A percentile compares a stretch with the other conserved stretches of the same genome.
Evolutionary conservation across 1,140 invertebrate species (phyloP).

Genomic region (Odontomachus brunneus): DNA sequence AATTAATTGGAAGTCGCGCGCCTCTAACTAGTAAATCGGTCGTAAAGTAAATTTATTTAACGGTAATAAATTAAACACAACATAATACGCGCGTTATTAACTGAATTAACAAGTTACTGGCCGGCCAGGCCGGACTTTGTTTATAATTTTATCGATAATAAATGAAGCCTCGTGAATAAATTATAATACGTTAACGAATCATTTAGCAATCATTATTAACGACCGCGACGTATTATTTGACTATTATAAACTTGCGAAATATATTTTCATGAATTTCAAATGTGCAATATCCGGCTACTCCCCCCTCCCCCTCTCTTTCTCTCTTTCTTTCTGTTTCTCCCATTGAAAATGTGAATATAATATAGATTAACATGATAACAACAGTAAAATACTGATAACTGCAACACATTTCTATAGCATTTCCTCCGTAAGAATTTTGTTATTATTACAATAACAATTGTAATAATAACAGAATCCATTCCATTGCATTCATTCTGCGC

Average conservation of each 20-base stretch:
- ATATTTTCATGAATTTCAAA: constrained; percentile 54
- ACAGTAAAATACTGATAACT: constrained; percentile 34
- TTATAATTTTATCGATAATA: constrained; percentile 55
- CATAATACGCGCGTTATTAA: constrained; percentile 39
- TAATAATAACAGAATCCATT: neutral
- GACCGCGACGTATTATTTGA: constrained; percentile 22
- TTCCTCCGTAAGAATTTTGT: neutral
- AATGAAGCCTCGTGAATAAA: constrained; percentile 49
- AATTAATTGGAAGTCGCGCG: constrained; percentile 50
- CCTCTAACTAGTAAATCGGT: constrained; percentile 38
- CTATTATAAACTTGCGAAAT: constrained; percentile 37
- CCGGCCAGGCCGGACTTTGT: constrained; percentile 31
- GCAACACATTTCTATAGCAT: no score
- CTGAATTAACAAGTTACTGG: constrained; percentile 43
- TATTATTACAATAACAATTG: neutral
- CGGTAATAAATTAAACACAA: constrained; percentile 42
- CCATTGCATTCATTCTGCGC: no score
- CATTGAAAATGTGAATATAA: neutral
- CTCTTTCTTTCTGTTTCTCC: no score
- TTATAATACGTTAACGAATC: constrained; percentile 53
- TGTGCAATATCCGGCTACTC: neutral
- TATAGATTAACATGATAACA: constrained; percentile 31
- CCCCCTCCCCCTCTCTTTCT: no score
- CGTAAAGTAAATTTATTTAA: constrained; percentile 55
- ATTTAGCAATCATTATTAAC: constrained; percentile 56